These are phyloP conservation scores for Dryas iulia DNA, from an alignment of 1,140 invertebrate genomes.

Conservation along the genomic window DNA sequence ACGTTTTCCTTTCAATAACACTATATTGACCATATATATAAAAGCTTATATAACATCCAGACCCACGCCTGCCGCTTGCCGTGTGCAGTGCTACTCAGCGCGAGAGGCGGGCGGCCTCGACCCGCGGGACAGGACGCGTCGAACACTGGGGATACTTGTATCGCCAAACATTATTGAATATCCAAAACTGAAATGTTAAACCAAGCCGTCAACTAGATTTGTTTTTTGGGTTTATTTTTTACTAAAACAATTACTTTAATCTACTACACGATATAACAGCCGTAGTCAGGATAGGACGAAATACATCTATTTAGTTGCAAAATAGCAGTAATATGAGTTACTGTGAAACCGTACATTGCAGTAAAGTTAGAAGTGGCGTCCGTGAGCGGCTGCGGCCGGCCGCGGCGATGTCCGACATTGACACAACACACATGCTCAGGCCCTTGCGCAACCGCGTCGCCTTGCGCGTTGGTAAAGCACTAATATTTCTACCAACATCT, in stretches of 20 bases:
- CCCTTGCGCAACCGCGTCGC: constrained; percentile 6
- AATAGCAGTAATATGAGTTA: neutral
- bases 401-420: constrained; percentile 9
- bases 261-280: neutral
- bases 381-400: neutral
- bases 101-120: constrained; percentile 48
- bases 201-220: neutral
- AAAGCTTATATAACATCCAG: neutral
- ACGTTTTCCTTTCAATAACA: no score
- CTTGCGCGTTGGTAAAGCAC: neutral
- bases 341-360: neutral
- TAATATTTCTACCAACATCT: neutral
- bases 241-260: no score
- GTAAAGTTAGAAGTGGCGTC: constrained; percentile 7
- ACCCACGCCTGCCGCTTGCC: neutral
- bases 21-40: neutral
- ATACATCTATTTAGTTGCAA: neutral
- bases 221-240: no score
- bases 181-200: neutral
- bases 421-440: constrained; percentile 2
- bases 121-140: constrained; percentile 20
- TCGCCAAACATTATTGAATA: neutral
- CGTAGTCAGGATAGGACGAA: neutral
- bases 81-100: constrained; percentile 2
- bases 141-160: neutral